Percentiles rank a stretch among this genome's conserved stretches.
Conservation (phyloP, 1,140 invertebrate genomes). For the Paramacrobiotus metropolitanus region DNA sequence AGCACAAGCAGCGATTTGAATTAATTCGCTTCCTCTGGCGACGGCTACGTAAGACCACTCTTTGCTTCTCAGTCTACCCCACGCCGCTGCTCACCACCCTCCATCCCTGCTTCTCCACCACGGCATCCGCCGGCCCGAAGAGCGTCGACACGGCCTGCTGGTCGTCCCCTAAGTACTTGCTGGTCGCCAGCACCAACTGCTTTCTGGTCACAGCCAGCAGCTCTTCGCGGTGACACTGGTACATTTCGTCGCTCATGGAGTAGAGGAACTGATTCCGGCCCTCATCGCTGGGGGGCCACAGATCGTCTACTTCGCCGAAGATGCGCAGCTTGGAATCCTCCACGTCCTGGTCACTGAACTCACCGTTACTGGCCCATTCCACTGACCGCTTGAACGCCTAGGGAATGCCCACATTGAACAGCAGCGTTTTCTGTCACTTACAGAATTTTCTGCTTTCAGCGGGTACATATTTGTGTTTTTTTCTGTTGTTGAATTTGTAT, state of each 20-base stretch:
- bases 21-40: too few species aligned
- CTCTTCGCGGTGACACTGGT: slow-evolving; percentile 42
- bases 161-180: slow-evolving; percentile 35
- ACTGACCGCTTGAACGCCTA: slow-evolving; percentile 48
- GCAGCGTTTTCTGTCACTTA: too few species aligned
- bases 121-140: slow-evolving; percentile 40
- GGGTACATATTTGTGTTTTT: too few species aligned
- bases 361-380: slow-evolving; percentile 37
- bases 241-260: slow-evolving; percentile 46
- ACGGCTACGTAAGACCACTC: too few species aligned
- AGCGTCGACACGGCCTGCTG: slow-evolving; percentile 37
- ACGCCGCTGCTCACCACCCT: too few species aligned
- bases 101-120: slow-evolving; percentile 28
- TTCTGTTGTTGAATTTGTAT: too few species aligned
- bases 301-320: slow-evolving; percentile 57
- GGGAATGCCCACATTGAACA: too few species aligned
- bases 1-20: too few species aligned
- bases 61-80: too few species aligned
- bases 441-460: too few species aligned
- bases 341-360: slow-evolving; percentile 33
- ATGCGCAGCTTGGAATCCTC: slow-evolving; percentile 66
- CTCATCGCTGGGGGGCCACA: slow-evolving; percentile 47
- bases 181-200: slow-evolving; percentile 37
- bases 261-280: slow-evolving; percentile 45
- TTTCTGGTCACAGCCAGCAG: slow-evolving; percentile 41